phyloP scores from a whole-genome alignment of 2,113 vertebrate species.

The Aptenodytes patagonicus region DNA sequence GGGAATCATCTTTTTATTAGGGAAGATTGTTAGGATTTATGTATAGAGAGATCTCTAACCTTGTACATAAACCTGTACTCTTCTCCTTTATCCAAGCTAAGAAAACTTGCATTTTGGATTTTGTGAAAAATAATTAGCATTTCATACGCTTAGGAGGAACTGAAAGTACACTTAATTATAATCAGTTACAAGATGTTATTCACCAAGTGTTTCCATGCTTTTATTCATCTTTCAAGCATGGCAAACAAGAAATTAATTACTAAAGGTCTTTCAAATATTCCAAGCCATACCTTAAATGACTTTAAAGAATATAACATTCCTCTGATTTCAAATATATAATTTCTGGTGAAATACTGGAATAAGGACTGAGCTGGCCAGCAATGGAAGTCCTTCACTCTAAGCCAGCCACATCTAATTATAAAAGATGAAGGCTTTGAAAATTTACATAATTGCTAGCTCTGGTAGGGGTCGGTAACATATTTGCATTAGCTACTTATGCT shows the following conservation, averaged over 20 bases:
- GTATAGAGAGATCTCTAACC: neutral
- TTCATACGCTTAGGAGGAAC: constrained; percentile 47
- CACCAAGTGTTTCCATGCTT: constrained; percentile 31
- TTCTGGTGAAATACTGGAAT: constrained; percentile 50
- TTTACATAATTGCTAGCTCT: constrained; percentile 83
- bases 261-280: constrained; percentile 52
- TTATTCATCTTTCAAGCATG: constrained; percentile 64
- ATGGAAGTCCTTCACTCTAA: constrained; percentile 70
- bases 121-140: constrained; percentile 57
- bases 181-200: constrained; percentile 43
- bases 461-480: constrained; percentile 82
- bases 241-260: constrained; percentile 64
- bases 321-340: constrained; percentile 59
- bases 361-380: constrained; percentile 55
- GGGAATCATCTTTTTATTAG: constrained; percentile 29
- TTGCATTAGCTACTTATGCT: constrained; percentile 85
- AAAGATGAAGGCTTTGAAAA: constrained; percentile 80
- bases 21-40: neutral
- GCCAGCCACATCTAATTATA: constrained; percentile 78
- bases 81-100: neutral
- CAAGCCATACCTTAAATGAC: constrained; percentile 20
- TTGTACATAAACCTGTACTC: neutral
- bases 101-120: constrained; percentile 31
- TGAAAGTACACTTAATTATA: constrained; percentile 59
- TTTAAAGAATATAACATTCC: constrained; percentile 56